phyloP scores from a whole-genome alignment of 2,888 invertebrate species.

The Protonemura montana region DNA sequence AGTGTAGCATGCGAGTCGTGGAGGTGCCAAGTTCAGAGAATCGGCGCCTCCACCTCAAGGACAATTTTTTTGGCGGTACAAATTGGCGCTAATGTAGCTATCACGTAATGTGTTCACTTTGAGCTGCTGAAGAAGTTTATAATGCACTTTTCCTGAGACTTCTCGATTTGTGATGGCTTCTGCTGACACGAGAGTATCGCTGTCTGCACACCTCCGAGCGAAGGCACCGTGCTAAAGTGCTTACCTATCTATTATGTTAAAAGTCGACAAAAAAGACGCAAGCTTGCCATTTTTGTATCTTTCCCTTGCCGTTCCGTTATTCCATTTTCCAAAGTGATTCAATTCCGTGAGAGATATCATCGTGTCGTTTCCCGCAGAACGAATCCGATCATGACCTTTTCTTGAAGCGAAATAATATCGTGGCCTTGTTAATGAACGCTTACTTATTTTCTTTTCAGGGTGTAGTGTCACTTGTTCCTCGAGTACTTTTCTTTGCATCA shows the following conservation, averaged over 20 bases:
- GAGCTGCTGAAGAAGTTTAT: too few relatives aligned
- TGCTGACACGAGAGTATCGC: too few relatives aligned
- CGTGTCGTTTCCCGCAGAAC: not conserved
- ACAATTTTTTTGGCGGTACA: too few relatives aligned
- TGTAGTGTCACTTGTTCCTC: too few relatives aligned
- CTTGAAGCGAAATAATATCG: not conserved
- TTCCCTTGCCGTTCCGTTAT: not conserved
- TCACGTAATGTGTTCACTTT: too few relatives aligned
- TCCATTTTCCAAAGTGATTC: conserved; percentile 18
- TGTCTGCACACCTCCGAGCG: too few relatives aligned
- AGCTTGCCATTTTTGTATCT: not conserved
- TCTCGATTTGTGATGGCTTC: too few relatives aligned
- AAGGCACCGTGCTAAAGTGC: not conserved
- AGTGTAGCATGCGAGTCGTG: not conserved
- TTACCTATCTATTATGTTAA: not conserved
- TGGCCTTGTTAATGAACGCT: too few relatives aligned
- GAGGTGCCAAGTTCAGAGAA: not conserved
- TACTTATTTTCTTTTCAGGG: too few relatives aligned
- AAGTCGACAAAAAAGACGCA: not conserved
- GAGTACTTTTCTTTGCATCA: too few relatives aligned
- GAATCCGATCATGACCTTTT: not conserved
- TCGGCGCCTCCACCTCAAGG: not conserved
- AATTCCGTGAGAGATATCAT: not conserved
- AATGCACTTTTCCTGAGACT: too few relatives aligned
- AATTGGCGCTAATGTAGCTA: too few relatives aligned